A percentile compares a stretch with the other conserved stretches of the same genome.
These are phyloP conservation scores for Leptinotarsa peninsularis DNA, from an alignment of 2,888 invertebrate species.

Conservation along the genomic window DNA sequence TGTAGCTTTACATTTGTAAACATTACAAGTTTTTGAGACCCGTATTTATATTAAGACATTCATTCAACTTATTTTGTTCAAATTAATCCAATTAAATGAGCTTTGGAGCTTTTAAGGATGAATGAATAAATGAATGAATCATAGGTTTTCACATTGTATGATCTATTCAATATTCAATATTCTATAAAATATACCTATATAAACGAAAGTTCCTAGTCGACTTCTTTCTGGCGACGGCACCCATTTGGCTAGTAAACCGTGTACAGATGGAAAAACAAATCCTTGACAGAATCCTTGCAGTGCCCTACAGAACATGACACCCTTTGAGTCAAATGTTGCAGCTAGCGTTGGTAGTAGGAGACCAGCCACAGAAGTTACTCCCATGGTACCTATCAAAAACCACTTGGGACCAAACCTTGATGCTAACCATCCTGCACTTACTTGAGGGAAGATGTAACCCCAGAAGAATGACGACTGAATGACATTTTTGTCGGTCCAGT, in stretches of 20 bases:
- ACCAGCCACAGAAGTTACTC: conserved; percentile 74
- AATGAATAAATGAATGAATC: too few species aligned
- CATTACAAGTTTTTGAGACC: too few species aligned
- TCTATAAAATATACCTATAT: conserved; percentile 53
- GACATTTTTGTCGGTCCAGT: conserved; percentile 70
- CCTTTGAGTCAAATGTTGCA: conserved; percentile 71
- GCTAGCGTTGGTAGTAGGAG: conserved; percentile 77
- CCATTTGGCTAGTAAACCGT: conserved; percentile 82
- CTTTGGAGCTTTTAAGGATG: too few species aligned
- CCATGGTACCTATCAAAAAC: conserved; percentile 71
- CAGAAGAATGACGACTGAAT: conserved; percentile 82
- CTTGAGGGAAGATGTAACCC: conserved; percentile 81
- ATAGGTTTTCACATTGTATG: too few species aligned
- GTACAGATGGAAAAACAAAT: conserved; percentile 77
- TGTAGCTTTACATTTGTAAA: too few species aligned
- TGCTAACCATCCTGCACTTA: conserved; percentile 78
- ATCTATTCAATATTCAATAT: too few species aligned
- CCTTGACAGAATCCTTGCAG: conserved; percentile 82
- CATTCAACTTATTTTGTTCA: too few species aligned
- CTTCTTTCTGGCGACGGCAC: conserved; percentile 77
- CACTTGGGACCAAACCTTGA: conserved; percentile 80
- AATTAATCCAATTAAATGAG: too few species aligned
- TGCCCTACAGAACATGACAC: conserved; percentile 75
- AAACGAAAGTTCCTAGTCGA: conserved; percentile 42
- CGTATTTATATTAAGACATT: too few species aligned